Base-by-base conservation (phyloP, 1,140 invertebrate genomes). In the Lordiphosa mommai region DNA sequence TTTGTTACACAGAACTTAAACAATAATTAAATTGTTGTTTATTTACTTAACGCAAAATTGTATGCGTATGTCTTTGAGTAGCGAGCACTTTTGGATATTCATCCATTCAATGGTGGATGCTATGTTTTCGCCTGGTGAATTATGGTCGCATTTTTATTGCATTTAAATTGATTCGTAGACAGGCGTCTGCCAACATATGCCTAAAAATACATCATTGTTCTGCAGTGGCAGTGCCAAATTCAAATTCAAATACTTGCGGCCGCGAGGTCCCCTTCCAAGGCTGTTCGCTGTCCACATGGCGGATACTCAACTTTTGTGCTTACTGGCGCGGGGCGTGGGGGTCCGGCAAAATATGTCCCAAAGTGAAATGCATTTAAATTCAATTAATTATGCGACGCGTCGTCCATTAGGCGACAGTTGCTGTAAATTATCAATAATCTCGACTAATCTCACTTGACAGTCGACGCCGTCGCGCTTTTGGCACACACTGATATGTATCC, bases 351-450 rank as follows among this genome's bases (percentile, higher is more conserved):
- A 43, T 29, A 41, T 37, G 34, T 37, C 50, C 41, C 43, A 27
- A 57, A 72, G 38, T 69, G 56, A 70, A 53, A 64, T 80, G 76
- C 74, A 82, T 80, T 80, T 71, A 68, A 76, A 68, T 84, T 57
- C 56, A 64, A 64, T 82, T 84, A 82, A 84, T 82, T 76, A 84
- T 72, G 77, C 51, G 51, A 43, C 29, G 63, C 72, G 49, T 61
- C 77, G 50, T 59, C 61, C 63, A 82, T 84, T 68, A 71, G 72
- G 63, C 51, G 71, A 82, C 76, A 82, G 56, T 68, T 84, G 76
- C 47, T 38, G 53, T 48, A 66, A 60, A 74, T 82, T 82, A 76
- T 84, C 71, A 82, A 82, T 77, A 82, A 85, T 77, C 72, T 65
- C 32, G 32, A 61, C 69, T 84, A 82, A 85, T 72, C 59, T 55